A percentile compares a stretch with the other conserved stretches of the same genome.
phyloP scores from a whole-genome alignment of 64 coral and sea anemone genomes.

The Orbicella faveolata region DNA sequence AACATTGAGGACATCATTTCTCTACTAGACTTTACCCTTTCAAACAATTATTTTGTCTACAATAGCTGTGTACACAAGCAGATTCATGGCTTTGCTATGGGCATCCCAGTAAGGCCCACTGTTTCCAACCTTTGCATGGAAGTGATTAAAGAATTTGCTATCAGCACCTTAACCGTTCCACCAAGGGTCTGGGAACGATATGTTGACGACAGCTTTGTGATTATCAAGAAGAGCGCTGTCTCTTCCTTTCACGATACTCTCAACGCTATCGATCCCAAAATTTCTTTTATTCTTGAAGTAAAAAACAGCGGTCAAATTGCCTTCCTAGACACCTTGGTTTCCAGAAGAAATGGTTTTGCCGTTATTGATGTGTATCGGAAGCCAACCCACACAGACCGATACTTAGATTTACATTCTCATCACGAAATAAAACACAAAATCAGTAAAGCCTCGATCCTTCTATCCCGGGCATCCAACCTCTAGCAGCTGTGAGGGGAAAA shows the following conservation, averaged over 20 bases:
- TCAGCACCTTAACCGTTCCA: background rate
- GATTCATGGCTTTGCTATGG: slow-evolving; percentile 28
- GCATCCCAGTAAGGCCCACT: background rate
- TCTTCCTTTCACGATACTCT: slow-evolving; percentile 3
- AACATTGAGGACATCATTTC: background rate
- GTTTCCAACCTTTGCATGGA: no score
- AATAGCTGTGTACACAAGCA: slow-evolving; percentile 1
- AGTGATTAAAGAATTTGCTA: no score
- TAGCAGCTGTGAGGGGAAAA: no score
- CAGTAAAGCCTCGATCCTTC: no score
- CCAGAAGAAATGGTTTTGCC: no score
- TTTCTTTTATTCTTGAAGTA: slow-evolving; percentile 5
- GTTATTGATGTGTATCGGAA: no score
- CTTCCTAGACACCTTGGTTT: background rate
- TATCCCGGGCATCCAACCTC: no score
- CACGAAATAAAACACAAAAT: no score
- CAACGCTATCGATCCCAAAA: slow-evolving; percentile 1
- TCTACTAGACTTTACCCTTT: slow-evolving; percentile 11
- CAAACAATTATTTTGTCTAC: slow-evolving; percentile 15
- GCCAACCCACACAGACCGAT: no score
- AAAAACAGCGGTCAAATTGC: background rate
- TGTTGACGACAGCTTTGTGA: slow-evolving; percentile 47
- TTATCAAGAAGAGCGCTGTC: slow-evolving; percentile 32
- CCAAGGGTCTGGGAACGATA: slow-evolving; percentile 35
- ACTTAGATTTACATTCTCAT: no score